Evolutionary conservation across 2,113 vertebrate species (phyloP).

Genomic region (Rana temporaria): DNA sequence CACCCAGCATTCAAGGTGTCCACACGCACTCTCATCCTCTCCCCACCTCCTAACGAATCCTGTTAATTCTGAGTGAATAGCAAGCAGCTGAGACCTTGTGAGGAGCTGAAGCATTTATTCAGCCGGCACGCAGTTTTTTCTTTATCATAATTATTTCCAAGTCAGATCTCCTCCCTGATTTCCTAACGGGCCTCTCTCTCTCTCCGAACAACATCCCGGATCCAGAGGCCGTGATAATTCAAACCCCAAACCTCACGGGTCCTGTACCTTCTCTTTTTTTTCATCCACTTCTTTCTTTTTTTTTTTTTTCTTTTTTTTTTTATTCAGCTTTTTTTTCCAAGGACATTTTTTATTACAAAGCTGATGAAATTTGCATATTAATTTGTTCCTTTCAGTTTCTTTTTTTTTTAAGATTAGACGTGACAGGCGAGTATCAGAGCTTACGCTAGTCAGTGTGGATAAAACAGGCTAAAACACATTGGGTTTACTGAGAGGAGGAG

Average conservation of each 20-base stretch:
- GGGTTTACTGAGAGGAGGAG: conserved; percentile 58
- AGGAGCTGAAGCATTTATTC: conserved; percentile 92
- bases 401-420: conserved; percentile 96
- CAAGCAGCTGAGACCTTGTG: conserved; percentile 91
- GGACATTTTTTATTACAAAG: conserved; percentile 99
- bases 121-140: conserved; percentile 89
- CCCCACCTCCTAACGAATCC: conserved; percentile 72
- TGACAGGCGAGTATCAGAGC: conserved; percentile 99
- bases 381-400: conserved; percentile 98
- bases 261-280: conserved; percentile 88
- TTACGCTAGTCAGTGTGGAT: conserved; percentile 93
- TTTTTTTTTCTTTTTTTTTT: conserved; percentile 77
- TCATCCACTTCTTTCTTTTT: conserved; percentile 61
- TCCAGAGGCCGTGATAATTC: conserved; percentile 87
- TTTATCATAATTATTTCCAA: conserved; percentile 97
- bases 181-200: conserved; percentile 83
- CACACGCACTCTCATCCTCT: neutral
- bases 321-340: conserved; percentile 82
- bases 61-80: conserved; percentile 98
- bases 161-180: conserved; percentile 91
- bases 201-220: conserved; percentile 93
- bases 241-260: conserved; percentile 88
- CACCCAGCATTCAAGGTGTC: conserved; percentile 1
- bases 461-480: conserved; percentile 97
- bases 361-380: conserved; percentile 99